These are phyloP conservation scores for Lumbricus terrestris DNA, from an alignment of 2,888 invertebrate species.

Conservation along the genomic window DNA sequence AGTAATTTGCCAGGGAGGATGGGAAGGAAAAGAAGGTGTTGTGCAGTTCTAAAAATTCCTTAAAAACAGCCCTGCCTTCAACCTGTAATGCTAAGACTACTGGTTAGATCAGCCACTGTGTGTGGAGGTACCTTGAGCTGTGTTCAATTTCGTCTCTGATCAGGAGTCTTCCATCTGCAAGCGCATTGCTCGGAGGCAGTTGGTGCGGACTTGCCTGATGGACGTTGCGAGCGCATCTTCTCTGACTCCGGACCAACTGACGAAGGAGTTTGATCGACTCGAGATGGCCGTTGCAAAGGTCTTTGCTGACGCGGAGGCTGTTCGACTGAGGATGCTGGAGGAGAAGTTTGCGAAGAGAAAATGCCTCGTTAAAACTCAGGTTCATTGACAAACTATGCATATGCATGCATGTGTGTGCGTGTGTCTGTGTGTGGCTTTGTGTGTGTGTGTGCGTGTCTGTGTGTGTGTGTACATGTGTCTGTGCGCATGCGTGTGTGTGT, in stretches of 20 bases:
- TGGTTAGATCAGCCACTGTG: too few relatives aligned
- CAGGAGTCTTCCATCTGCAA: background rate
- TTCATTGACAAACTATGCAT: background rate
- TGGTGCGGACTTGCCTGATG: background rate
- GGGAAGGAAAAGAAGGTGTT: too few relatives aligned
- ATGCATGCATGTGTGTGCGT: background rate
- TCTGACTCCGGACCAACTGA: background rate
- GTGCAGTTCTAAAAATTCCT: too few relatives aligned
- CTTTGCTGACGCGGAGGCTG: background rate
- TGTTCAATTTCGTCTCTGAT: background rate
- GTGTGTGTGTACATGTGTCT: too few relatives aligned
- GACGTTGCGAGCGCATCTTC: background rate
- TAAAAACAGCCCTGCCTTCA: too few relatives aligned
- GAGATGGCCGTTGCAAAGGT: background rate
- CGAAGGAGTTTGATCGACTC: background rate
- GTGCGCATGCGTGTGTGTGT: too few relatives aligned
- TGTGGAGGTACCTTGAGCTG: too few relatives aligned
- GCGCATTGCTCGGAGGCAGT: background rate
- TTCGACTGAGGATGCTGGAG: background rate
- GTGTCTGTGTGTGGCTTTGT: background rate
- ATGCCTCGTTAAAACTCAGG: conserved; percentile 11
- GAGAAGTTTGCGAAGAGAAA: conserved; percentile 4
- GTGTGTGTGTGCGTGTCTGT: background rate
- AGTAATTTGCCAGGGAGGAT: too few relatives aligned
- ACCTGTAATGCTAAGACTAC: too few relatives aligned